Conservation (phyloP, 2,888 invertebrate species). For the Molorchus minor region DNA sequence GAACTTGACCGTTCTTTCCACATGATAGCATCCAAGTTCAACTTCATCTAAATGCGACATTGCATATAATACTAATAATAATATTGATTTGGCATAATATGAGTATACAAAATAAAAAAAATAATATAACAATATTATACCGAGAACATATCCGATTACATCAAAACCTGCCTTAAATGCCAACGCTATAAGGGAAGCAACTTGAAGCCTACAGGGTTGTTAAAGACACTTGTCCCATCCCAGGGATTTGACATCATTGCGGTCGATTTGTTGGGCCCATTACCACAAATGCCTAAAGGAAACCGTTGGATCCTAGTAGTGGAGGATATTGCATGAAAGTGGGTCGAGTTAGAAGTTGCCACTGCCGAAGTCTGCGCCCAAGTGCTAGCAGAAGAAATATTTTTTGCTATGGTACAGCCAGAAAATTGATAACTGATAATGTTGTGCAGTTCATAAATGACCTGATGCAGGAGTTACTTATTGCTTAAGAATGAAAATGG, state of each 20-base stretch:
- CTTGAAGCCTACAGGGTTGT: not conserved
- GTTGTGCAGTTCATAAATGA: slow-evolving; percentile 2
- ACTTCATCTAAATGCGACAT: too few relatives aligned
- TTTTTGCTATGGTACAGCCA: slow-evolving; percentile 4
- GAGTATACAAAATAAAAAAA: too few relatives aligned
- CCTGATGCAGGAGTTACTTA: slow-evolving; percentile 6
- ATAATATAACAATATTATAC: too few relatives aligned
- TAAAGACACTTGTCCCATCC: not conserved
- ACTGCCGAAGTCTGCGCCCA: slow-evolving; percentile 5
- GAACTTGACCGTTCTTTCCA: too few relatives aligned
- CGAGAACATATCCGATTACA: too few relatives aligned
- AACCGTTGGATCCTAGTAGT: too few relatives aligned
- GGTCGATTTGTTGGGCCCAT: slow-evolving; percentile 36
- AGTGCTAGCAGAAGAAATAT: slow-evolving; percentile 3
- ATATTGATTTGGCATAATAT: too few relatives aligned
- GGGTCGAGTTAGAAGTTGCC: slow-evolving; percentile 6
- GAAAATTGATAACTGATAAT: slow-evolving; percentile 13
- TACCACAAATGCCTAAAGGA: slow-evolving; percentile 16
- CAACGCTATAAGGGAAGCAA: not conserved
- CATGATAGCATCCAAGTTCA: too few relatives aligned
- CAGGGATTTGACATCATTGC: slow-evolving; percentile 31
- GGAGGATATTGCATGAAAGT: slow-evolving; percentile 7
- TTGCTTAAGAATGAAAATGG: slow-evolving; percentile 4
- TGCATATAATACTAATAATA: too few relatives aligned
- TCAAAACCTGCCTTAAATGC: too few relatives aligned